These are phyloP conservation scores for Pituophis catenifer DNA, from an alignment of 2,113 vertebrate genomes.

Conservation along the genomic window DNA sequence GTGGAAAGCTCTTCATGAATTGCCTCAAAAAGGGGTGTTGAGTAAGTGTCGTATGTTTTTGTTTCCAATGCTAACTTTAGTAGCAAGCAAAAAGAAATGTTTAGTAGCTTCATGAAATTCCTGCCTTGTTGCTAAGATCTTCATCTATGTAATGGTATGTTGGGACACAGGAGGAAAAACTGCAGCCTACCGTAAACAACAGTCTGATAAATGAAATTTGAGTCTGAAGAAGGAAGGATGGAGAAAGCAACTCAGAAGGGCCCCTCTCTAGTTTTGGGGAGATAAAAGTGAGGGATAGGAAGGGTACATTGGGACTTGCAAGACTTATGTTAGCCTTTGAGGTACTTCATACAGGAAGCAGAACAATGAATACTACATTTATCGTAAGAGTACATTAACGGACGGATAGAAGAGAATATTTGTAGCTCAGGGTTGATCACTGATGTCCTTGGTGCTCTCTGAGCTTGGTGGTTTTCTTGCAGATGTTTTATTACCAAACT, in stretches of 20 bases:
- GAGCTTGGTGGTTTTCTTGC: neutral
- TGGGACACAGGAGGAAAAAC: neutral
- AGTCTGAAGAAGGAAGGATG: neutral
- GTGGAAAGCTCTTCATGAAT: conserved; percentile 35
- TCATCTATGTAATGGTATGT: neutral
- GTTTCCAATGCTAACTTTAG: neutral
- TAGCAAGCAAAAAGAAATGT: neutral
- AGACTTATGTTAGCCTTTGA: neutral
- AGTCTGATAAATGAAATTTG: neutral
- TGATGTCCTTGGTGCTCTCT: neutral
- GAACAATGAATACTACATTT: neutral
- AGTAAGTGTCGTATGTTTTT: conserved; percentile 5
- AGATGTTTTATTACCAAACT: neutral
- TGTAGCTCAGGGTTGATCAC: neutral
- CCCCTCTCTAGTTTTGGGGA: neutral
- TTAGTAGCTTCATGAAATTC: neutral
- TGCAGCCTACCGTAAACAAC: neutral
- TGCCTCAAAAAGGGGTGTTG: neutral
- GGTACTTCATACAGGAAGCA: neutral
- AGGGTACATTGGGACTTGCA: neutral
- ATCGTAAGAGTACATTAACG: neutral
- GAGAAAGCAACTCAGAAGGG: neutral
- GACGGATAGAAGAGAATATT: neutral
- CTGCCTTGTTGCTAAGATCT: neutral
- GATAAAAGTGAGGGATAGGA: neutral